These are phyloP conservation scores for Brevimyrus niger DNA, from an alignment of 2,113 vertebrate genomes.

Conservation along the genomic window DNA sequence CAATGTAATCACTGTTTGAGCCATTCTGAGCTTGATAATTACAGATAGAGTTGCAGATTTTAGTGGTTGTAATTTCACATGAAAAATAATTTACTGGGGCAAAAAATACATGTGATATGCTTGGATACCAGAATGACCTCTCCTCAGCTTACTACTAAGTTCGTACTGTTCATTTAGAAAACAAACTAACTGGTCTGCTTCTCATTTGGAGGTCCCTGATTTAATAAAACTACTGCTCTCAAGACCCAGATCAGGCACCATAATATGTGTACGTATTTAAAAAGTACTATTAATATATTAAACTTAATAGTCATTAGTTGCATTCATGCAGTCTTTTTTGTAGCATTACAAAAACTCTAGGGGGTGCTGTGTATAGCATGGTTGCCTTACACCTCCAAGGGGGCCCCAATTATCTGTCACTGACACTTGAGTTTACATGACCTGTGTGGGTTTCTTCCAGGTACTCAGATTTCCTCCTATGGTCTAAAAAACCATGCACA, in stretches of 20 bases:
- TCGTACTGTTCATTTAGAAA: not conserved
- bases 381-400: not conserved
- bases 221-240: not conserved
- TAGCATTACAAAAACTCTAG: not conserved
- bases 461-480: not conserved
- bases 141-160: not conserved
- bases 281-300: not conserved
- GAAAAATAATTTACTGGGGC: not conserved
- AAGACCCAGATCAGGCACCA: not conserved
- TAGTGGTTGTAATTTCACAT: not conserved
- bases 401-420: not conserved
- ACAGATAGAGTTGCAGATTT: not conserved
- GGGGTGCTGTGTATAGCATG: not conserved
- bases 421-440: not conserved
- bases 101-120: not conserved
- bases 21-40: not conserved
- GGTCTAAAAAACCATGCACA: no score
- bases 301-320: not conserved
- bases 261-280: not conserved
- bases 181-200: not conserved
- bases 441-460: not conserved
- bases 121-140: not conserved
- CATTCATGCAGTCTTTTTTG: not conserved
- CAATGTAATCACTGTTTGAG: no score
- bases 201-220: not conserved